These are phyloP conservation scores for Rhodeus uyekii DNA, from an alignment of 2,797 vertebrate species.

Conservation along the genomic window DNA sequence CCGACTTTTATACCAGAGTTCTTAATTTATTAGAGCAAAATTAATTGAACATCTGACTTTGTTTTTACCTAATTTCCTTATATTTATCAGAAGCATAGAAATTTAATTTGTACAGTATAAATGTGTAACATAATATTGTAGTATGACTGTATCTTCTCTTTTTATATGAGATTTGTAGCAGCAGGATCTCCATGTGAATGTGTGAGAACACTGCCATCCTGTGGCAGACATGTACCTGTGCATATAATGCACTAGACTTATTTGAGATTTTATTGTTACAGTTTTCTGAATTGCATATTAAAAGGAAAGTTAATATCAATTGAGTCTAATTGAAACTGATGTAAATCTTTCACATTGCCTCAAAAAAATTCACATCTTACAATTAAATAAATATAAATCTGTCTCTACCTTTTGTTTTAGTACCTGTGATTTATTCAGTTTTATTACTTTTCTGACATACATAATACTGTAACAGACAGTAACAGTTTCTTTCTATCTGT, in stretches of 20 bases:
- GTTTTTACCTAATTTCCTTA: background rate
- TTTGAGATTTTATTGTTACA: background rate
- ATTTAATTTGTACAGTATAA: background rate
- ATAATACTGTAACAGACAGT: background rate
- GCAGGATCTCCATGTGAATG: background rate
- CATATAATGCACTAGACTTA: background rate
- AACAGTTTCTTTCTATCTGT: background rate
- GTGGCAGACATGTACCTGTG: background rate
- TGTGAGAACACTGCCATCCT: background rate
- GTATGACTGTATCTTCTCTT: background rate
- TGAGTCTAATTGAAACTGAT: too few species aligned
- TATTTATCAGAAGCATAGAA: background rate
- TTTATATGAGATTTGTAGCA: background rate
- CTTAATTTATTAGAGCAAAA: too few species aligned
- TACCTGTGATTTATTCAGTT: background rate
- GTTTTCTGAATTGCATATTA: background rate
- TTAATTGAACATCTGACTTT: background rate
- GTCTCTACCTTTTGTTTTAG: background rate
- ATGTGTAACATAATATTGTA: background rate
- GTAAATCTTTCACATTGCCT: too few species aligned
- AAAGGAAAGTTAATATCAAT: background rate
- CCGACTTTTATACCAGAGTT: too few species aligned
- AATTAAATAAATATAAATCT: too few species aligned
- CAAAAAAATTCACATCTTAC: too few species aligned
- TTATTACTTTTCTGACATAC: background rate